phyloP scores from a whole-genome alignment of 35 echinoderm and acorn worm genomes.

The Apostichopus californicus region DNA sequence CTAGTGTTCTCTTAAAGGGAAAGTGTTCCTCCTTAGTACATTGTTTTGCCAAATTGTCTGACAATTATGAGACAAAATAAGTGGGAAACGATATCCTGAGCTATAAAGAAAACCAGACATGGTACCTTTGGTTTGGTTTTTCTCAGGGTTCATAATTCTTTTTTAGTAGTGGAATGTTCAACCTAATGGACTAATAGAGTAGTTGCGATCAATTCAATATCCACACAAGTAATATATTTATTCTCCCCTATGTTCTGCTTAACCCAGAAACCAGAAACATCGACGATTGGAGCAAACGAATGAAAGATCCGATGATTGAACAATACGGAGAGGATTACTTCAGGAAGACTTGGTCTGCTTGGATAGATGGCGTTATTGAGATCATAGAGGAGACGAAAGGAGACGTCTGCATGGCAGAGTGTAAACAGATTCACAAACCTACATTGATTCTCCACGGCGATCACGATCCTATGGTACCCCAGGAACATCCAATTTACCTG shows the following conservation, averaged over 20 bases:
- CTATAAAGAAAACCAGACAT: too few species aligned
- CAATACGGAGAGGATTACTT: slow-evolving; percentile 90
- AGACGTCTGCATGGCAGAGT: slow-evolving; percentile 72
- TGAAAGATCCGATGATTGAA: slow-evolving; percentile 86
- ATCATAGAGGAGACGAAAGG: slow-evolving; percentile 51
- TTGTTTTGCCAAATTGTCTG: too few species aligned
- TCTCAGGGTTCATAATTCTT: too few species aligned
- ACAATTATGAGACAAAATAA: too few species aligned
- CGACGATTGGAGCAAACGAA: slow-evolving; percentile 82
- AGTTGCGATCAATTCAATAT: too few species aligned
- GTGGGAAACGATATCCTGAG: too few species aligned
- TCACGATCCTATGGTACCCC: slow-evolving; percentile 82
- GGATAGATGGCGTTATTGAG: slow-evolving; percentile 69
- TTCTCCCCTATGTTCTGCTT: neutral
- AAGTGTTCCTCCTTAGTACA: too few species aligned
- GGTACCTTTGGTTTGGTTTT: too few species aligned
- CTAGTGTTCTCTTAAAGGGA: too few species aligned
- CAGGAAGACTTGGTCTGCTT: slow-evolving; percentile 68
- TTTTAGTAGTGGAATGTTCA: too few species aligned
- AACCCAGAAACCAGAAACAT: slow-evolving; percentile 84
- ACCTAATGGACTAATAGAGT: too few species aligned
- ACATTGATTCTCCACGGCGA: slow-evolving; percentile 93
- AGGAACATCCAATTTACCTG: slow-evolving; percentile 77
- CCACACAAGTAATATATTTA: too few species aligned
- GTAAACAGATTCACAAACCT: slow-evolving; percentile 62